Base-by-base conservation (phyloP, 2,113 vertebrate species). In the Gnathonemus longibarbis region DNA sequence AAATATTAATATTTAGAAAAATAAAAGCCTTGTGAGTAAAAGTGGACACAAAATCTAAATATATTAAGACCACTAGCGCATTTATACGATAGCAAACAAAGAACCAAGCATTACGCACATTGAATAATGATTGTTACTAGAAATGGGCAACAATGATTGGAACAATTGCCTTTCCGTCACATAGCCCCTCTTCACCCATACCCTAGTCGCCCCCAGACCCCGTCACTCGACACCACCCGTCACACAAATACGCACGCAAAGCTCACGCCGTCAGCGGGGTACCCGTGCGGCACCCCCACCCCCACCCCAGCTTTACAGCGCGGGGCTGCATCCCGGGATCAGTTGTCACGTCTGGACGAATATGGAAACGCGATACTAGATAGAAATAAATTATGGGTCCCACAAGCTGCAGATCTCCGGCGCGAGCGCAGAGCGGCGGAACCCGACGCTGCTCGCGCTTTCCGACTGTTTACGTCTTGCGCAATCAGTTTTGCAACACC, bases 331-430 rank as follows among this genome's bases (percentile, higher is more conserved):
- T 56, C 42, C 80, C 50, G 39, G 83, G 31, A 24, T 89, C 58
- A 77, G 49, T 45, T 52, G 6, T 45, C 53, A 58, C n/a, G 77
- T 85, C 42, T 89, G 89, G 42, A 53, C 35, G 50, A 84, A 56
- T 35, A 89, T 46, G 19, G 89, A 89, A 84, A 53, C 74, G 17
- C 27, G 89, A 90, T 53, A 48, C 17, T 19, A 24, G 50, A 45
- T 62, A 66, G 89, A 91, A 89, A 90, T n/a, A 90, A 50, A 89
- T 84, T 15, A 90, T 50, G 24, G n/a, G 58, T 62, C 17, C 66
- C 24, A 74, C 42, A 5, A 49, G 45, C 58, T 70, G 45, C n/a
- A 86, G 48, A 11, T 50, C 84, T 31, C 46, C 46, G 35, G 74
- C 74, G 74, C 74, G 31, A 42, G 11, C 27, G 13, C 70, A 39